Percentiles rank a stretch among this genome's conserved stretches.
Conservation (phyloP, 2,888 invertebrate species). For the Mongoloraphidia duomilia region DNA sequence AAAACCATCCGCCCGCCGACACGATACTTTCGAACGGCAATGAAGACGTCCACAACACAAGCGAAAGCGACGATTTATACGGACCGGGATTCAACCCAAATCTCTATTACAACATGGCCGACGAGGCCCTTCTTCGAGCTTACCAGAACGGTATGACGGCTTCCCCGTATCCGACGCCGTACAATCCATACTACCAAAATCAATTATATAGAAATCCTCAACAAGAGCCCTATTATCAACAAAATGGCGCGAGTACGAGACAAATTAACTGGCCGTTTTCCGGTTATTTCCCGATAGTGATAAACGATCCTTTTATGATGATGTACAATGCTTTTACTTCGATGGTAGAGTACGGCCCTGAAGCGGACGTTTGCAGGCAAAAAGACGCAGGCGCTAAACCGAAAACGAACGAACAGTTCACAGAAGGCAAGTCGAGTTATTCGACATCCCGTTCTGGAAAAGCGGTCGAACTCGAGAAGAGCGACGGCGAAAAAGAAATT, state of each 20-base stretch:
- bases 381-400: constrained; percentile 4
- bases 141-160: neutral
- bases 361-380: constrained; percentile 34
- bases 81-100: constrained; percentile 7
- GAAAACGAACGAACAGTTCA: neutral
- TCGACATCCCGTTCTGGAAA: constrained; percentile 12
- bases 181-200: neutral
- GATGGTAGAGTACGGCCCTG: constrained; percentile 43
- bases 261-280: constrained; percentile 36
- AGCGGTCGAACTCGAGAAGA: constrained; percentile 16
- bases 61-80: constrained; percentile 3
- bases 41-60: neutral
- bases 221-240: too few relatives aligned
- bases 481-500: constrained; percentile 12
- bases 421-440: constrained; percentile 20
- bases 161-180: neutral
- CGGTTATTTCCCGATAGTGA: constrained; percentile 37
- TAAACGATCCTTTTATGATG: constrained; percentile 40
- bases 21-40: neutral
- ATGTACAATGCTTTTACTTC: constrained; percentile 37
- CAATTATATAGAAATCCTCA: neutral
- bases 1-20: constrained; percentile 3
- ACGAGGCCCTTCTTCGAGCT: neutral
- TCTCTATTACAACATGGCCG: constrained; percentile 1
- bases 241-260: constrained; percentile 9